A percentile compares a stretch with the other conserved stretches of the same genome.
These are phyloP conservation scores for Lepilemur septentrionalis DNA, from an alignment of 2,797 vertebrate species.

Conservation along the genomic window DNA sequence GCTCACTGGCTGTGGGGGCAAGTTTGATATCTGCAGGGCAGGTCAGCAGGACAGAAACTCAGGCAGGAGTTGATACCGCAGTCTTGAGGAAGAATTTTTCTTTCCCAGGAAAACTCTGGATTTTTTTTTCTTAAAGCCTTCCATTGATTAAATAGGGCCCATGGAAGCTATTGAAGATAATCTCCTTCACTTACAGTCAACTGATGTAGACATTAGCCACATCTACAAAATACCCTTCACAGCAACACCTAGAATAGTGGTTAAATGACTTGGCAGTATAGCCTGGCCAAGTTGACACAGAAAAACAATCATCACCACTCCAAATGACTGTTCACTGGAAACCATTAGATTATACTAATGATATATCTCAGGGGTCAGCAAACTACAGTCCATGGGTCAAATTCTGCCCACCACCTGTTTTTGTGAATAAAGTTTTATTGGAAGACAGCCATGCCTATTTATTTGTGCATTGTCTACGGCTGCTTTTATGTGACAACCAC, in stretches of 20 bases:
- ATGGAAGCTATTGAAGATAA: background rate
- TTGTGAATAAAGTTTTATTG: background rate
- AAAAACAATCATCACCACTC: background rate
- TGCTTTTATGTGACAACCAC: background rate
- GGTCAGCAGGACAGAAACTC: background rate
- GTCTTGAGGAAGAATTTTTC: background rate
- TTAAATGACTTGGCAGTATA: background rate
- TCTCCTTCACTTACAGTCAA: background rate
- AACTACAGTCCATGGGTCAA: too few species aligned
- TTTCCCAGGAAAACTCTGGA: background rate
- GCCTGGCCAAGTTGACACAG: background rate
- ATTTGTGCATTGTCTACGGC: accelerated
- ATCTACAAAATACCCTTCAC: background rate
- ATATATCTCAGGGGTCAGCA: background rate
- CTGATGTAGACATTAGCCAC: background rate
- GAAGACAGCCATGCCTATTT: background rate
- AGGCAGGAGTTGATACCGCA: background rate
- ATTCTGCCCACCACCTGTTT: background rate
- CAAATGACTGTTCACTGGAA: background rate
- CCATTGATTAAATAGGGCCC: background rate
- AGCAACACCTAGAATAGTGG: background rate
- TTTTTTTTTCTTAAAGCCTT: background rate
- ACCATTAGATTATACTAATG: background rate
- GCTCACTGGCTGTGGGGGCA: background rate
- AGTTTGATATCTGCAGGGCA: background rate